Conservation (phyloP, 1,140 invertebrate species). For the Plutomurus gul region DNA sequence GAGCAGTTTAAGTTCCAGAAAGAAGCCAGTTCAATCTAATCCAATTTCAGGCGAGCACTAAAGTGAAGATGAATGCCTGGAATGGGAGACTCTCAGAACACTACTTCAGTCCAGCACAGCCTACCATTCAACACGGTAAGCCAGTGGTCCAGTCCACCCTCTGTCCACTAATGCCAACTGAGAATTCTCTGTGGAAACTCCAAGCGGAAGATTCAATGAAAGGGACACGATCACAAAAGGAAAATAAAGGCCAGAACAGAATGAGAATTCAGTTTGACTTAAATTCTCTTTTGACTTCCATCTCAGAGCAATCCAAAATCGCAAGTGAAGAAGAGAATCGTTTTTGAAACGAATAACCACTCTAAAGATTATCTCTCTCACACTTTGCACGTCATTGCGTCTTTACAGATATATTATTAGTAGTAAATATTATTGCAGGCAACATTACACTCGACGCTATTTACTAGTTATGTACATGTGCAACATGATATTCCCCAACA, state of each 20-base stretch:
- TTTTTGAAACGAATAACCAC: too few relatives aligned
- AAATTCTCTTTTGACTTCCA: conserved; percentile 1
- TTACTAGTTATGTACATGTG: too few relatives aligned
- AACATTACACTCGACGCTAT: too few relatives aligned
- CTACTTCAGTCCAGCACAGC: not conserved
- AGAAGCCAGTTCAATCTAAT: conserved; percentile 29
- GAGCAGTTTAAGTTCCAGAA: too few relatives aligned
- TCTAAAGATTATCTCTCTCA: too few relatives aligned
- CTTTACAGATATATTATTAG: too few relatives aligned
- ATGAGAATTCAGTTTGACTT: conserved; percentile 16
- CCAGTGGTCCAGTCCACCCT: not conserved
- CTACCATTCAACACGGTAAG: not conserved
- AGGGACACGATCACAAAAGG: conserved; percentile 3
- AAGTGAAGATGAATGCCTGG: conserved; percentile 22
- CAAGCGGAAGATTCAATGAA: conserved; percentile 17
- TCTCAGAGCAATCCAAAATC: not conserved
- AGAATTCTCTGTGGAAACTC: not conserved
- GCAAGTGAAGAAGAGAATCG: not conserved
- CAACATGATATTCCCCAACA: too few relatives aligned
- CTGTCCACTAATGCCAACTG: not conserved
- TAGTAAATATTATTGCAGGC: too few relatives aligned
- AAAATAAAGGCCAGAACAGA: not conserved
- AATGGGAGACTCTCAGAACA: not conserved
- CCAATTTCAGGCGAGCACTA: conserved; percentile 22
- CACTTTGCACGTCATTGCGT: too few relatives aligned